A percentile compares a stretch with the other conserved stretches of the same genome.
These are phyloP conservation scores for Kryptolebias ocellatus DNA, from an alignment of 2,797 vertebrate genomes.

Conservation along the genomic window DNA sequence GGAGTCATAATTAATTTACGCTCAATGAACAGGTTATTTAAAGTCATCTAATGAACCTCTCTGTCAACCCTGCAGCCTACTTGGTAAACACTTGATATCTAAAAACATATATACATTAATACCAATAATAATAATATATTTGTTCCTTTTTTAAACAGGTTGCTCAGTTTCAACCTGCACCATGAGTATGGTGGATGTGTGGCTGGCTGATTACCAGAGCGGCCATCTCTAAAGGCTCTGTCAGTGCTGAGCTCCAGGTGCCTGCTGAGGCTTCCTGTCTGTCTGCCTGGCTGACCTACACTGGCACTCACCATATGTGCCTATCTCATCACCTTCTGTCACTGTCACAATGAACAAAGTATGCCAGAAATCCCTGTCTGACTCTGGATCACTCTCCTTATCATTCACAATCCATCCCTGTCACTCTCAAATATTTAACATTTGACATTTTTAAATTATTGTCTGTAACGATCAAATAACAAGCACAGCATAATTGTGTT, in stretches of 20 bases:
- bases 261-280: conserved; percentile 71
- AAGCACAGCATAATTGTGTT: background rate
- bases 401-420: conserved; percentile 10
- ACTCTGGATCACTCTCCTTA: conserved; percentile 32
- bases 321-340: conserved; percentile 80
- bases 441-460: conserved; percentile 3
- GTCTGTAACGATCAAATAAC: background rate
- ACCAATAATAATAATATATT: too few relatives aligned
- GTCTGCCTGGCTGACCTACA: conserved; percentile 75
- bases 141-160: conserved; percentile 34
- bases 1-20: conserved; percentile 66
- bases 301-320: conserved; percentile 80
- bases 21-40: conserved; percentile 60
- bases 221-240: conserved; percentile 38
- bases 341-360: conserved; percentile 56
- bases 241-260: conserved; percentile 73
- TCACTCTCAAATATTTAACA: background rate
- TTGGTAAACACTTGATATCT: conserved; percentile 45
- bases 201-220: conserved; percentile 39
- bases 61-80: conserved; percentile 19
- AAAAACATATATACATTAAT: conserved; percentile 9
- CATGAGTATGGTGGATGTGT: conserved; percentile 20
- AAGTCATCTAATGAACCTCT: conserved; percentile 58
- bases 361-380: conserved; percentile 43
- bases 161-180: conserved; percentile 27